phyloP scores from a whole-genome alignment of 2,888 invertebrate species.

The Podotricha telesiphe region DNA sequence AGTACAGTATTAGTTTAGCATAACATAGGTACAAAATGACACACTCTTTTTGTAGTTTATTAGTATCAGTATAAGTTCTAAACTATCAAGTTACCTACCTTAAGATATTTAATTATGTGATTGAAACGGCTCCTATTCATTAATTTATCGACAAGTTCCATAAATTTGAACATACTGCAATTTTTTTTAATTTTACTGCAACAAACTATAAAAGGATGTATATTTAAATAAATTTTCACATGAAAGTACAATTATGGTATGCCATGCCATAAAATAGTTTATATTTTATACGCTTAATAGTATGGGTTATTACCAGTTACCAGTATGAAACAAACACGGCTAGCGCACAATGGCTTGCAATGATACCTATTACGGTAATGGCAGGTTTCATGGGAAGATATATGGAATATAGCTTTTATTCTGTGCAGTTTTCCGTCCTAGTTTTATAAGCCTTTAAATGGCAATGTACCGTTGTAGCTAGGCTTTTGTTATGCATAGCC shows the following conservation, averaged over 20 bases:
- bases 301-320: conserved; percentile 23
- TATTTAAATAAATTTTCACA: neutral
- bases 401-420: conserved; percentile 28
- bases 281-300: conserved; percentile 22
- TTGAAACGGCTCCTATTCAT: too few relatives aligned
- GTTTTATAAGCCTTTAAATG: conserved; percentile 20
- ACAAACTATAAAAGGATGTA: neutral
- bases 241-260: neutral
- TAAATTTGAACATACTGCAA: too few relatives aligned
- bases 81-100: too few relatives aligned
- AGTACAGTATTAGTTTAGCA: neutral
- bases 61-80: too few relatives aligned
- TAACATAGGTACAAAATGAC: neutral
- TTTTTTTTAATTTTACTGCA: too few relatives aligned
- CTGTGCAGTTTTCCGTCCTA: conserved; percentile 27
- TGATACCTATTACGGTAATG: conserved; percentile 38
- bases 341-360: conserved; percentile 31
- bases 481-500: conserved; percentile 13
- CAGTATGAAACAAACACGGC: conserved; percentile 26
- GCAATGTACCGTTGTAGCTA: conserved; percentile 15
- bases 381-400: conserved; percentile 30
- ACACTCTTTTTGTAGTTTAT: too few relatives aligned
- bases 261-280: neutral
- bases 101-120: too few relatives aligned
- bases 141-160: too few relatives aligned